A percentile compares a stretch with the other conserved stretches of the same genome.
phyloP scores from a whole-genome alignment of 2,797 vertebrate genomes.

The Stomatorhinus walkeri region DNA sequence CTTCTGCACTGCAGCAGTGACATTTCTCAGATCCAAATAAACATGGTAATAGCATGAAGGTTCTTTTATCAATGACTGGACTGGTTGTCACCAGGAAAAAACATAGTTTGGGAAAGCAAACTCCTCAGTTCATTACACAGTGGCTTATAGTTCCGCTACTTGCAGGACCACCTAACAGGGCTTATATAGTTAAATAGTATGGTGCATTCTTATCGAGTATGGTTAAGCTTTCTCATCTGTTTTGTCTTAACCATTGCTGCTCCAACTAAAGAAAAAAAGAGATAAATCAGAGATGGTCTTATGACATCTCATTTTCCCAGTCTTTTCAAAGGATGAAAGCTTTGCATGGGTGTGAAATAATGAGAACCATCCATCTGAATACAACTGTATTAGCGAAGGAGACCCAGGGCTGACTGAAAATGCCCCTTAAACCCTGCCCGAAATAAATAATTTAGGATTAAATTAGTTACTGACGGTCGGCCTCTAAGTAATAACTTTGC shows the following conservation, averaged over 20 bases:
- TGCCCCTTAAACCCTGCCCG: neutral
- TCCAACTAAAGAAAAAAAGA: neutral
- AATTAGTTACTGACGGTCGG: neutral
- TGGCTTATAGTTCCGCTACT: neutral
- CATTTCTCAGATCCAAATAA: neutral
- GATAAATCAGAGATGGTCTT: neutral
- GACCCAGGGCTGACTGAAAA: neutral
- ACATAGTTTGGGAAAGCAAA: neutral
- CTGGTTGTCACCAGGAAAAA: neutral
- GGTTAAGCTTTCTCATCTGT: neutral
- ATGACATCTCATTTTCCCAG: neutral
- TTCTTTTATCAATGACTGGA: neutral
- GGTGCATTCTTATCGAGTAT: neutral
- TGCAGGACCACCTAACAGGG: neutral
- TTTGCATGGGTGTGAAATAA: neutral
- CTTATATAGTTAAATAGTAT: neutral
- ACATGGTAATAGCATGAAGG: neutral
- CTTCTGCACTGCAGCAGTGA: neutral
- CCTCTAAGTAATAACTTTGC: neutral
- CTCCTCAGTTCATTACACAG: neutral
- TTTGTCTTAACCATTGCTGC: neutral
- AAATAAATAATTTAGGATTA: neutral
- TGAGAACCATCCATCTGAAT: neutral
- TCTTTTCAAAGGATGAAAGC: neutral
- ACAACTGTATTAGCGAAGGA: neutral